Evolutionary conservation across 1,140 invertebrate genomes (phyloP).

Genomic region (Drosophila arawakana): DNA sequence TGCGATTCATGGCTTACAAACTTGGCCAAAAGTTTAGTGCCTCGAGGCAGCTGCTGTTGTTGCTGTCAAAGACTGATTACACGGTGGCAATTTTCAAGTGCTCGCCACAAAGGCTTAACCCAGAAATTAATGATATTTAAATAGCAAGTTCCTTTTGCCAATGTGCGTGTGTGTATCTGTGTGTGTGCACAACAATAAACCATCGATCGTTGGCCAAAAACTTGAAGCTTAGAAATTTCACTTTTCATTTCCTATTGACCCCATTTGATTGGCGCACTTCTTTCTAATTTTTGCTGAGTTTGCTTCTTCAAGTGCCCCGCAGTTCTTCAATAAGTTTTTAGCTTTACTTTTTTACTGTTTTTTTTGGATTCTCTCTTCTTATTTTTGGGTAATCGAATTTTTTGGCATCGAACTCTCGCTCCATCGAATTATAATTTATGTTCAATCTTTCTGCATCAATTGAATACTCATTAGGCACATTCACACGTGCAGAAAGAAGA

Average conservation of each 20-base stretch:
- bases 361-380: conserved; percentile 2
- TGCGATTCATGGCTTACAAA: conserved; percentile 26
- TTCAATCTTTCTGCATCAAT: conserved; percentile 71
- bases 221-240: conserved; percentile 68
- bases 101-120: conserved; percentile 76
- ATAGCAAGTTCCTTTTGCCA: conserved; percentile 78
- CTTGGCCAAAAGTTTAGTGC: conserved; percentile 27
- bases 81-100: conserved; percentile 82
- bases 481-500: conserved; percentile 51
- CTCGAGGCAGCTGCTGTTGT: conserved; percentile 24
- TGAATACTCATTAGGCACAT: conserved; percentile 81
- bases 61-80: conserved; percentile 76
- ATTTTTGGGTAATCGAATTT: conserved; percentile 64
- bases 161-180: conserved; percentile 21
- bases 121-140: conserved; percentile 82
- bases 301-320: conserved; percentile 45
- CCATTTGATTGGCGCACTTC: conserved; percentile 73
- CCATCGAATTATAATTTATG: conserved; percentile 70
- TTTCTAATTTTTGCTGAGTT: conserved; percentile 65
- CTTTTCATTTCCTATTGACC: conserved; percentile 83
- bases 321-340: conserved; percentile 47
- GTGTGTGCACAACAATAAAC: conserved; percentile 40
- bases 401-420: conserved; percentile 49
- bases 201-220: conserved; percentile 41
- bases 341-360: conserved; percentile 13